phyloP scores from a whole-genome alignment of 2,888 invertebrate species.

The Gastrophysa polygoni region DNA sequence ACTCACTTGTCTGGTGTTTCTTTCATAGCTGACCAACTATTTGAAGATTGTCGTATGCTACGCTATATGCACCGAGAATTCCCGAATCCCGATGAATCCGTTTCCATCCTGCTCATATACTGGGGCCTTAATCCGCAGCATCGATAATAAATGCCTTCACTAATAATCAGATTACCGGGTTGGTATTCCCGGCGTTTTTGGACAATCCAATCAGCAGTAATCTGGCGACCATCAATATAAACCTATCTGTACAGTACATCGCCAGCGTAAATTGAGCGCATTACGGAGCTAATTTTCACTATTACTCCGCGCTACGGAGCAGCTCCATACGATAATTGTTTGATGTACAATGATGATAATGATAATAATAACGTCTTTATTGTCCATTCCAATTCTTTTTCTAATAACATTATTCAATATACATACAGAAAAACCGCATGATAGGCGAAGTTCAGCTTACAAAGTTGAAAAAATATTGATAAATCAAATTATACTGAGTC shows the following conservation, averaged over 20 bases:
- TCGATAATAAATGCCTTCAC: constrained; percentile 52
- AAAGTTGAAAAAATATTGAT: no score
- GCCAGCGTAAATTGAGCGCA: not conserved
- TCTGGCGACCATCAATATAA: constrained; percentile 29
- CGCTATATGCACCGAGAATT: not conserved
- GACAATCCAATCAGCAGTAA: constrained; percentile 44
- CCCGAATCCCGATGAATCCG: not conserved
- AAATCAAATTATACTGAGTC: no score
- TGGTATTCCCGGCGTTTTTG: constrained; percentile 44
- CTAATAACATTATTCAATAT: no score
- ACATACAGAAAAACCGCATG: no score
- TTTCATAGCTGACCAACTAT: not conserved
- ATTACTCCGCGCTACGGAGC: not conserved
- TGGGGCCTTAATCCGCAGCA: not conserved
- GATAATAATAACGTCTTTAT: no score
- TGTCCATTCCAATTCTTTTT: no score
- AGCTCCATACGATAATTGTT: not conserved
- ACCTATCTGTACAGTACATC: constrained; percentile 10
- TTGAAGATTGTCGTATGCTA: not conserved
- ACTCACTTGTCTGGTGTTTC: no score
- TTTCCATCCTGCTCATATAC: not conserved
- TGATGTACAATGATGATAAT: not conserved
- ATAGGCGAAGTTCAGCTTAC: no score
- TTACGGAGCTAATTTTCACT: not conserved
- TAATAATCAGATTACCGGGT: constrained; percentile 53